Evolutionary conservation across 2,113 vertebrate genomes (phyloP).

Genomic region (Prolemur simus): DNA sequence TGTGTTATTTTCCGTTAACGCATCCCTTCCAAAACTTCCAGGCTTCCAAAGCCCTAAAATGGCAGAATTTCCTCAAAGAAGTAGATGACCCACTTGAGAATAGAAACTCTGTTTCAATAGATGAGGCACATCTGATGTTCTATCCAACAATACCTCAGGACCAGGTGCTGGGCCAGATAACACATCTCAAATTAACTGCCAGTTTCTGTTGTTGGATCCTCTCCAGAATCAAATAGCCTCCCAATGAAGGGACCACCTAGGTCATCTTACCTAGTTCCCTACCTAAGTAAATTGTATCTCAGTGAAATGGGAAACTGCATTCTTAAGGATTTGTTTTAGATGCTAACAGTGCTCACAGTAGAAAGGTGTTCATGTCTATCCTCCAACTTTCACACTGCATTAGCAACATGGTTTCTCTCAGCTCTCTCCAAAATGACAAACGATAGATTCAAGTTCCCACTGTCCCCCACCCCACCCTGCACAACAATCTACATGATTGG

Average conservation of each 20-base stretch:
- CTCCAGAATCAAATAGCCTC: not conserved
- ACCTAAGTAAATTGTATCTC: not conserved
- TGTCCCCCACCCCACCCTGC: not conserved
- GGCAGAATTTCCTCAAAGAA: not conserved
- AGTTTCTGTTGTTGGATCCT: not conserved
- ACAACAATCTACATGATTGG: not conserved
- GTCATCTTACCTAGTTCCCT: not conserved
- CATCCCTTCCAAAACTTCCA: not conserved
- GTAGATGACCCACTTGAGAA: not conserved
- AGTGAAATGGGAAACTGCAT: not conserved
- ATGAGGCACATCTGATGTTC: not conserved
- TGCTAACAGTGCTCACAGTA: not conserved
- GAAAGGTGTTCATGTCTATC: not conserved
- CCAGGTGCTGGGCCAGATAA: not conserved
- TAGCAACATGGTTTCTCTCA: not conserved
- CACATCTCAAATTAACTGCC: not conserved
- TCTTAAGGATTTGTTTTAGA: not conserved
- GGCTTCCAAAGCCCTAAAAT: not conserved
- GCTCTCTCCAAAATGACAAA: not conserved
- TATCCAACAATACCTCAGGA: not conserved
- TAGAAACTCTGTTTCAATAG: not conserved
- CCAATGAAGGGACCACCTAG: not conserved
- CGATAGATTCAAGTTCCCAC: not conserved
- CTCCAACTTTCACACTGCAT: not conserved
- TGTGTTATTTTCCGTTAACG: too few relatives aligned